These are phyloP conservation scores for Eonycteris spelaea DNA, from an alignment of 2,113 vertebrate species.

Conservation along the genomic window DNA sequence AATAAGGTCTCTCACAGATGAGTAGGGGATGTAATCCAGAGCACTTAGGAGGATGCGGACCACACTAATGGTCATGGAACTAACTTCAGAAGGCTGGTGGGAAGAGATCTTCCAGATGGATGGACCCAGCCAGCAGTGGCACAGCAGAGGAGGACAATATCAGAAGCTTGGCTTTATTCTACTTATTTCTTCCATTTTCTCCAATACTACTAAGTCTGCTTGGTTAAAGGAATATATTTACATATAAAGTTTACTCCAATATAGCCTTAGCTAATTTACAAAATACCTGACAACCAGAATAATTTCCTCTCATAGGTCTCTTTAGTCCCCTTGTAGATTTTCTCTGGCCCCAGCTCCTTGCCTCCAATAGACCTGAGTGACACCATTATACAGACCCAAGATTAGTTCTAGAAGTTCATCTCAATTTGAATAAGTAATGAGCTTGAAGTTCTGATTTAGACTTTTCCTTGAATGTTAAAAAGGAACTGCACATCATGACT, in stretches of 20 bases:
- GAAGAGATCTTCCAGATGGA: background rate
- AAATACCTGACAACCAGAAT: background rate
- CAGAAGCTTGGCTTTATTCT: background rate
- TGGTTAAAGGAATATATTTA: background rate
- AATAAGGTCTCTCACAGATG: background rate
- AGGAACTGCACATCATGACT: background rate
- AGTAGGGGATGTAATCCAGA: background rate
- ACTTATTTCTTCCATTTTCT: background rate
- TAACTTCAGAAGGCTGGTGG: background rate
- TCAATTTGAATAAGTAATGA: background rate
- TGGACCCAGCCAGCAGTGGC: background rate
- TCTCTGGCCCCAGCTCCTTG: background rate
- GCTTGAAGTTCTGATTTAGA: background rate
- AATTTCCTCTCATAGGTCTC: too few relatives aligned
- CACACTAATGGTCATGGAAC: fast-evolving
- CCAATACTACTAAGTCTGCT: background rate
- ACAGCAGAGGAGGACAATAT: background rate
- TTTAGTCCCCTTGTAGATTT: too few relatives aligned
- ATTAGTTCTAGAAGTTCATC: background rate
- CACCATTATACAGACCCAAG: too few relatives aligned
- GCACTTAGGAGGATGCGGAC: too few relatives aligned
- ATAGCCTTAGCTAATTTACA: background rate
- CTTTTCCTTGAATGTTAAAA: background rate
- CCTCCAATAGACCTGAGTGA: background rate
- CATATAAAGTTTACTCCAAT: background rate